Conservation (phyloP, 2,888 invertebrate species). For the Horisme vitalbata region DNA sequence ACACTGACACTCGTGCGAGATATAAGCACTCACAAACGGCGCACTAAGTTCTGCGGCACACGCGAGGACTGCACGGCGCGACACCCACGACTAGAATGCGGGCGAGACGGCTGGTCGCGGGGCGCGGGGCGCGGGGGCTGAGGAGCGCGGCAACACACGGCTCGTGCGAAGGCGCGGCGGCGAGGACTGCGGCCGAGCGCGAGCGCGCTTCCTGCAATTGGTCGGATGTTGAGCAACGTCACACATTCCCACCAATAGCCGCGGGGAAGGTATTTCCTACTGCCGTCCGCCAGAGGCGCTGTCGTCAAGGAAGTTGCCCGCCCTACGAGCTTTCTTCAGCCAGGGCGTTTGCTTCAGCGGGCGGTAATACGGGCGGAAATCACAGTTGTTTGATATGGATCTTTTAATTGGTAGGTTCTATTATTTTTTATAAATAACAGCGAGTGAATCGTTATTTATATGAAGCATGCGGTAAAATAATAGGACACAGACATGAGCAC, state of each 20-base stretch:
- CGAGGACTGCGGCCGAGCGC: slow-evolving; percentile 77
- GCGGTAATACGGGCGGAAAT: slow-evolving; percentile 58
- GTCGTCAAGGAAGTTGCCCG: slow-evolving; percentile 69
- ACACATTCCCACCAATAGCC: slow-evolving; percentile 62
- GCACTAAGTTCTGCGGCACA: slow-evolving; percentile 78
- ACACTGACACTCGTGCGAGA: slow-evolving; percentile 80
- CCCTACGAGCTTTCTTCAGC: slow-evolving; percentile 78
- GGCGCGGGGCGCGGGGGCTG: slow-evolving; percentile 69
- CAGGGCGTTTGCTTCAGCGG: slow-evolving; percentile 77
- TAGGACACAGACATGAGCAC: neutral
- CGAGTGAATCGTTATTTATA: no score
- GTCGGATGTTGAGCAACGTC: slow-evolving; percentile 70
- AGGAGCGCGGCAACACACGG: slow-evolving; percentile 71
- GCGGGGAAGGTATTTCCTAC: slow-evolving; percentile 47
- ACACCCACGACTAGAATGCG: slow-evolving; percentile 82
- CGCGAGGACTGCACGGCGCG: slow-evolving; percentile 81
- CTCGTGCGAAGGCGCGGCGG: slow-evolving; percentile 79
- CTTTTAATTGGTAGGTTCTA: no score
- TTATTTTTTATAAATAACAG: no score
- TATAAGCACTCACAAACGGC: slow-evolving; percentile 80
- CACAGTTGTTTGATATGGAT: slow-evolving; percentile 35
- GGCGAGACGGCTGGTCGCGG: slow-evolving; percentile 68
- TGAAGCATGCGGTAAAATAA: no score
- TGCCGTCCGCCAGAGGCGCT: slow-evolving; percentile 62
- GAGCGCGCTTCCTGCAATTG: slow-evolving; percentile 69